Conservation (phyloP, 2,888 invertebrate species). For the Eristalis arbustorum region DNA sequence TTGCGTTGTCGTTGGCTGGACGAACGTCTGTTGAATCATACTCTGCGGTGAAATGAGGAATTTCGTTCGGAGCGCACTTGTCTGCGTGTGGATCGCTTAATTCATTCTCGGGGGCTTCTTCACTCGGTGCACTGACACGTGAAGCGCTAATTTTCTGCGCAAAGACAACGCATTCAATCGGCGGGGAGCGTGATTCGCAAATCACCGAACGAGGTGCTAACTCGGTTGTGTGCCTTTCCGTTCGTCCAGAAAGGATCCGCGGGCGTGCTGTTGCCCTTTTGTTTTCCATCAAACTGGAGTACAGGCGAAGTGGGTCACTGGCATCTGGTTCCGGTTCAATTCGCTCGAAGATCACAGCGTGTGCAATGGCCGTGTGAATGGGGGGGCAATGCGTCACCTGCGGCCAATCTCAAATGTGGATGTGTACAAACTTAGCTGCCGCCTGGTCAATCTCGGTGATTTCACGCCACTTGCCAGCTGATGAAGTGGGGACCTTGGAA, state of each 20-base stretch:
- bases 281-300: neutral
- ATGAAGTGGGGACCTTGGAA: neutral
- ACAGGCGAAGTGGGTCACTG: neutral
- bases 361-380: no score
- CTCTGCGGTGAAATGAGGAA: neutral
- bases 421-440: neutral
- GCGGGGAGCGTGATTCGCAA: neutral
- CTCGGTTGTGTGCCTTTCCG: neutral
- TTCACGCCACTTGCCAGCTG: neutral
- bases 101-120: neutral
- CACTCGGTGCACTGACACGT: neutral
- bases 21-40: neutral
- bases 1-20: neutral
- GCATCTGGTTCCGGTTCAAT: no score
- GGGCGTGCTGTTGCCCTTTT: neutral
- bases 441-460: neutral
- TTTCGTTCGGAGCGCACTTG: neutral
- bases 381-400: neutral
- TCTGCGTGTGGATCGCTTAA: no score
- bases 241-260: neutral
- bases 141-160: neutral
- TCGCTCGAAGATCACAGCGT: no score
- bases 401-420: neutral
- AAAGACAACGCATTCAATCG: neutral
- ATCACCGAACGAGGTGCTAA: neutral